Evolutionary conservation across 2,113 vertebrate species (phyloP).

Genomic region (Dissostichus mawsoni): DNA sequence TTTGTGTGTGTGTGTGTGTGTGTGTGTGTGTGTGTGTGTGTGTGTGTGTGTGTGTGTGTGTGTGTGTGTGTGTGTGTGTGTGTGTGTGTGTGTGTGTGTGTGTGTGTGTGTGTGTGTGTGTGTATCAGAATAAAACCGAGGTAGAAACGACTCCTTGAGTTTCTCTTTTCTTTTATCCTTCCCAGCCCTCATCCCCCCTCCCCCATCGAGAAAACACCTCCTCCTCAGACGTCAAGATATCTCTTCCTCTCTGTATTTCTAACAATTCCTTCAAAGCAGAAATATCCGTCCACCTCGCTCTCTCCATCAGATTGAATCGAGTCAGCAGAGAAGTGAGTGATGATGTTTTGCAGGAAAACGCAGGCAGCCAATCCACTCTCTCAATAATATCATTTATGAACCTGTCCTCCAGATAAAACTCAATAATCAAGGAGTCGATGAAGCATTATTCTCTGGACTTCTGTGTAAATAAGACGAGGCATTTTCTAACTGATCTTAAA

Average conservation of each 20-base stretch:
- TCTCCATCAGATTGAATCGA: slow-evolving; percentile 78
- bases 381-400: slow-evolving; percentile 47
- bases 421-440: slow-evolving; percentile 10
- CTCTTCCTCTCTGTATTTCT: not conserved
- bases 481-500: no score
- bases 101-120: not conserved
- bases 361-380: slow-evolving; percentile 39
- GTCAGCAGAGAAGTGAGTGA: slow-evolving; percentile 68
- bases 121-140: slow-evolving; percentile 8
- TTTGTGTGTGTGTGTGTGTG: no score
- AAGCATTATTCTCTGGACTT: not conserved
- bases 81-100: not conserved
- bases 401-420: slow-evolving; percentile 24
- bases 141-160: slow-evolving; percentile 9
- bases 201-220: slow-evolving; percentile 29
- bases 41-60: no score
- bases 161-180: slow-evolving; percentile 41
- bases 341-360: slow-evolving; percentile 72
- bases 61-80: no score
- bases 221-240: not conserved
- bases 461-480: no score
- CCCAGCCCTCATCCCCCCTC: slow-evolving; percentile 27
- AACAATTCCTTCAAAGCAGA: slow-evolving; percentile 42
- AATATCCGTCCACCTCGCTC: slow-evolving; percentile 33
- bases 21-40: no score